Conservation (phyloP, 2,888 invertebrate species). For the Thera britannica region DNA sequence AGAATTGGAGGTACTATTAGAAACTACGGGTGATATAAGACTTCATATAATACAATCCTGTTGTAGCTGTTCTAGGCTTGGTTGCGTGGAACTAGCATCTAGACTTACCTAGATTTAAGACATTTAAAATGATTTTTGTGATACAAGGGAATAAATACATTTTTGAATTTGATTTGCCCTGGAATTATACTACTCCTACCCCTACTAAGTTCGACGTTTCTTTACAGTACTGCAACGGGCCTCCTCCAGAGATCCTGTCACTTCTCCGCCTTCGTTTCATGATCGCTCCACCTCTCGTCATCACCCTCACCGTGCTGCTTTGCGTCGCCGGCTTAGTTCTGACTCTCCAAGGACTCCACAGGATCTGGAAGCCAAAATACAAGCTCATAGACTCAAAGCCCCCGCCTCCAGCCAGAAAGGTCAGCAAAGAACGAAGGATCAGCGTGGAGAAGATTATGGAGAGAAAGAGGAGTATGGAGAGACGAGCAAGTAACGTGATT, state of each 20-base stretch:
- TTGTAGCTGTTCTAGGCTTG: too few relatives aligned
- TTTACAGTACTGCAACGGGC: slow-evolving; percentile 67
- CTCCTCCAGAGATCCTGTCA: slow-evolving; percentile 70
- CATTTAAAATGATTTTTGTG: too few relatives aligned
- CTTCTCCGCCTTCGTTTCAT: slow-evolving; percentile 78
- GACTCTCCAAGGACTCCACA: slow-evolving; percentile 66
- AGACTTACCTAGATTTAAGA: too few relatives aligned
- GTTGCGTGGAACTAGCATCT: too few relatives aligned
- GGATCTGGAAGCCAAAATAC: slow-evolving; percentile 62
- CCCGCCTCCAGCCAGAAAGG: slow-evolving; percentile 45
- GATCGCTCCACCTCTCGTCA: slow-evolving; percentile 79
- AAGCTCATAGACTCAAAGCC: slow-evolving; percentile 53
- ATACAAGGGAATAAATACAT: too few relatives aligned
- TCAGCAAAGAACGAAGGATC: slow-evolving; percentile 41
- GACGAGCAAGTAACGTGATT: slow-evolving; percentile 57
- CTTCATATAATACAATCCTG: too few relatives aligned
- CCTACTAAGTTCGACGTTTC: slow-evolving; percentile 5
- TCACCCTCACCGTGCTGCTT: slow-evolving; percentile 72
- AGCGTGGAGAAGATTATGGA: slow-evolving; percentile 45
- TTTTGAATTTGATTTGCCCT: too few relatives aligned
- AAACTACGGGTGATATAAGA: too few relatives aligned
- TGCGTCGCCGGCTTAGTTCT: slow-evolving; percentile 75
- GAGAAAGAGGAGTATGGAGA: slow-evolving; percentile 43
- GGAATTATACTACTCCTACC: too few relatives aligned
- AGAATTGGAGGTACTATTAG: too few relatives aligned